Conservation (phyloP, 2,888 invertebrate species). For the Acleris emargana region DNA sequence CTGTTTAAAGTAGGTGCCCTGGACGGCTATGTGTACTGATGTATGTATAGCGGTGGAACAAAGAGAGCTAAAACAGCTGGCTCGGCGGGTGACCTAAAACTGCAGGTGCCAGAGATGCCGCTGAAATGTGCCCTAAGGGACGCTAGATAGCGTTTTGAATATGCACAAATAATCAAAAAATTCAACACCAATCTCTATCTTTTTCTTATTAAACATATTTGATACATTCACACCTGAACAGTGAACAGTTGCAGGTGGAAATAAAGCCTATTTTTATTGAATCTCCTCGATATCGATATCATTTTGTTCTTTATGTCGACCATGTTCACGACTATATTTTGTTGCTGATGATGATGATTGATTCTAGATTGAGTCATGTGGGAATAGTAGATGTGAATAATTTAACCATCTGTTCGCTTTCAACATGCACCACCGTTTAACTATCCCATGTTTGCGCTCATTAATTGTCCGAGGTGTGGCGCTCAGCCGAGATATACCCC, state of each 20-base stretch:
- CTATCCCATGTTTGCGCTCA: conserved; percentile 60
- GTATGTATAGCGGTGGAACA: conserved; percentile 51
- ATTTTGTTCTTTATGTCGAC: no score
- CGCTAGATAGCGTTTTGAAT: neutral
- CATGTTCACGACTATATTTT: no score
- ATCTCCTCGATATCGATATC: no score
- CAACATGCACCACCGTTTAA: conserved; percentile 50
- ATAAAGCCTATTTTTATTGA: no score
- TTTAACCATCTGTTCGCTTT: neutral
- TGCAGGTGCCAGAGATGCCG: conserved; percentile 66
- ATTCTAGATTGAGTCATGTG: no score
- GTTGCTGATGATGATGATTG: no score
- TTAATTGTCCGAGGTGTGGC: conserved; percentile 58
- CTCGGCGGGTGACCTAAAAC: conserved; percentile 75
- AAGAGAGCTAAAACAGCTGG: conserved; percentile 52
- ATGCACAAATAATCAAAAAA: no score
- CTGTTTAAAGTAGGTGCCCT: conserved; percentile 2
- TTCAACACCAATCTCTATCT: no score
- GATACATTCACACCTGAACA: no score
- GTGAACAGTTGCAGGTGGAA: no score
- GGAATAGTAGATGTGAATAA: neutral
- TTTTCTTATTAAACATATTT: no score
- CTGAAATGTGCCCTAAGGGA: conserved; percentile 27
- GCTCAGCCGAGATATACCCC: conserved; percentile 38
- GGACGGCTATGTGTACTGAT: neutral